A percentile compares a stretch with the other conserved stretches of the same genome.
These are phyloP conservation scores for Dromaius novaehollandiae DNA, from an alignment of 2,113 vertebrate species.

Conservation along the genomic window DNA sequence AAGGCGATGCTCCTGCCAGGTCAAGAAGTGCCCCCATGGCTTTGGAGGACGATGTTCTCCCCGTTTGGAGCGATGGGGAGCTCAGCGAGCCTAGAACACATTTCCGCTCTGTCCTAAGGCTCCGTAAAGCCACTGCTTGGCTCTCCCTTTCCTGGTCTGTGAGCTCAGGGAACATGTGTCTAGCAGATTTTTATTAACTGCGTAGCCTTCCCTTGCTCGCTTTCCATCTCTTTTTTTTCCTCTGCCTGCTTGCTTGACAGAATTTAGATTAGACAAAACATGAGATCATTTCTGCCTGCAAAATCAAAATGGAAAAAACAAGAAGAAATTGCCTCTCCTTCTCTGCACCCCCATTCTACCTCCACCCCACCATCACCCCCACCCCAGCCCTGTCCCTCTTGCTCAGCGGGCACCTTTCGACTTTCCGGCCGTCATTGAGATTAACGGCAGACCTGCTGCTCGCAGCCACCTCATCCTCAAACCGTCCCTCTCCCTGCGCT, in stretches of 20 bases:
- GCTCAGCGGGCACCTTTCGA: neutral
- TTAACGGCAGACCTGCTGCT: neutral
- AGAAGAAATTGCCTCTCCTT: neutral
- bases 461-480: neutral
- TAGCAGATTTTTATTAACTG: slow-evolving; percentile 81
- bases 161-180: slow-evolving; percentile 78
- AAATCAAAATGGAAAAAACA: slow-evolving; percentile 22
- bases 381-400: neutral
- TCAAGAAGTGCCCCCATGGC: neutral
- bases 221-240: slow-evolving; percentile 13
- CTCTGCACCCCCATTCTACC: neutral
- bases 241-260: slow-evolving; percentile 78
- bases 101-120: neutral
- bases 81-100: neutral
- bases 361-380: neutral
- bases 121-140: neutral
- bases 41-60: neutral
- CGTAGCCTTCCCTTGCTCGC: slow-evolving; percentile 16
- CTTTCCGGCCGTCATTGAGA: neutral
- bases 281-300: slow-evolving; percentile 78
- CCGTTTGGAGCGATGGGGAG: too few species aligned
- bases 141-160: slow-evolving; percentile 43
- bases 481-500: neutral
- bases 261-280: slow-evolving; percentile 85
- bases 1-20: neutral